Evolutionary conservation across 2,113 vertebrate species (phyloP).

Genomic region (Cinclus mexicanus): DNA sequence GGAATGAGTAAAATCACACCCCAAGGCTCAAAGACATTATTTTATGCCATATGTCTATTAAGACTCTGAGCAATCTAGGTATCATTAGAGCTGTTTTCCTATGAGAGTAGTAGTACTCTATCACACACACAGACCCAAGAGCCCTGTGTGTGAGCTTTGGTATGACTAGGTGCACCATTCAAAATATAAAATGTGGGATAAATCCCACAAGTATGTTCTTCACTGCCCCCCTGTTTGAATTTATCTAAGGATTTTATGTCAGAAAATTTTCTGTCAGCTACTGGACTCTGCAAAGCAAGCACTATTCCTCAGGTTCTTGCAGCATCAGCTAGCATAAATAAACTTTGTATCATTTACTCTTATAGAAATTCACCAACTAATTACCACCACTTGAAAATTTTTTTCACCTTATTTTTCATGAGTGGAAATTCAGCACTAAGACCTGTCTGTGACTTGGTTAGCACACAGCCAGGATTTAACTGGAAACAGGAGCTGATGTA

Average conservation of each 20-base stretch:
- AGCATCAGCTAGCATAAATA: background rate
- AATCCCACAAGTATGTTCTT: background rate
- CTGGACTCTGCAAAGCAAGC: background rate
- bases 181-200: background rate
- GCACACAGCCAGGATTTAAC: background rate
- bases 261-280: background rate
- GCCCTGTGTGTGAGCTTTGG: background rate
- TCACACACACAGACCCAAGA: background rate
- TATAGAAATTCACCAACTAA: background rate
- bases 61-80: background rate
- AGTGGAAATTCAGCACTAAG: background rate
- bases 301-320: background rate
- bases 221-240: background rate
- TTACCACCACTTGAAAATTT: background rate
- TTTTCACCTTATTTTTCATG: background rate
- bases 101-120: background rate
- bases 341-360: background rate
- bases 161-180: background rate
- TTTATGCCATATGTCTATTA: background rate
- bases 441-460: background rate
- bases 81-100: background rate
- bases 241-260: background rate
- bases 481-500: background rate
- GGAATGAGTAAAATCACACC: constrained; percentile 44
- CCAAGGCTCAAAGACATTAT: constrained; percentile 8